A percentile compares a stretch with the other conserved stretches of the same genome.
Evolutionary conservation across 2,113 vertebrate genomes (phyloP).

Genomic region (Epinephelus lanceolatus): DNA sequence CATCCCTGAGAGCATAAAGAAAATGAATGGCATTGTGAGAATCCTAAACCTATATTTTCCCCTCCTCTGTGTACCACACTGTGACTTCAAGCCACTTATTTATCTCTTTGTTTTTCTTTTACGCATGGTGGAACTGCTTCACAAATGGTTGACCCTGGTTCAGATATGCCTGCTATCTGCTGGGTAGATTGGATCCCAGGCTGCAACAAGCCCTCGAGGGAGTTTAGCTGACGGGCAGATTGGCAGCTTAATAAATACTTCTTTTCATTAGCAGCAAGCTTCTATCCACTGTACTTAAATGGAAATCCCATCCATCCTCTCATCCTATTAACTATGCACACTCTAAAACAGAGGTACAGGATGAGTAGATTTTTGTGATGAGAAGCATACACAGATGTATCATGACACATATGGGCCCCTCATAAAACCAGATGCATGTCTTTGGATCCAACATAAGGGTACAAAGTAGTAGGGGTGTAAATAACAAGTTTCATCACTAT

Average conservation of each 20-base stretch:
- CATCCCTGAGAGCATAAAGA: conserved; percentile 55
- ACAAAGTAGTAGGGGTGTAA: neutral
- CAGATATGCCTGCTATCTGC: conserved; percentile 46
- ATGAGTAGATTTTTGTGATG: conserved; percentile 7
- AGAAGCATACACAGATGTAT: conserved; percentile 1
- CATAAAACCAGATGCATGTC: conserved; percentile 3
- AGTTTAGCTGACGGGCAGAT: conserved; percentile 60
- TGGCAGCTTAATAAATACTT: conserved; percentile 77
- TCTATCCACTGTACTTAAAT: conserved; percentile 75
- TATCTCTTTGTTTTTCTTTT: neutral
- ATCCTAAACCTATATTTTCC: conserved; percentile 10
- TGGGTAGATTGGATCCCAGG: conserved; percentile 35
- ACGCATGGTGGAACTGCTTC: conserved; percentile 16
- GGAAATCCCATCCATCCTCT: conserved; percentile 63
- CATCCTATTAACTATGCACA: conserved; percentile 53
- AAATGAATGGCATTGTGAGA: conserved; percentile 41
- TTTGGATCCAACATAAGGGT: conserved; percentile 8
- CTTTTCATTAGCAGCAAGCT: conserved; percentile 74
- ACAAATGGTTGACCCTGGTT: conserved; percentile 28
- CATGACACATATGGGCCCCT: neutral
- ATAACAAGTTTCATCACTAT: too few relatives aligned
- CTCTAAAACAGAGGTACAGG: conserved; percentile 33
- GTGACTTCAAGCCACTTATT: conserved; percentile 6
- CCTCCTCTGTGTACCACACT: neutral
- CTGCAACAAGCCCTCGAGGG: conserved; percentile 42